Percentiles rank a stretch among this genome's conserved stretches.
phyloP scores from a whole-genome alignment of 2,113 vertebrate genomes.

The Heterotis niloticus region DNA sequence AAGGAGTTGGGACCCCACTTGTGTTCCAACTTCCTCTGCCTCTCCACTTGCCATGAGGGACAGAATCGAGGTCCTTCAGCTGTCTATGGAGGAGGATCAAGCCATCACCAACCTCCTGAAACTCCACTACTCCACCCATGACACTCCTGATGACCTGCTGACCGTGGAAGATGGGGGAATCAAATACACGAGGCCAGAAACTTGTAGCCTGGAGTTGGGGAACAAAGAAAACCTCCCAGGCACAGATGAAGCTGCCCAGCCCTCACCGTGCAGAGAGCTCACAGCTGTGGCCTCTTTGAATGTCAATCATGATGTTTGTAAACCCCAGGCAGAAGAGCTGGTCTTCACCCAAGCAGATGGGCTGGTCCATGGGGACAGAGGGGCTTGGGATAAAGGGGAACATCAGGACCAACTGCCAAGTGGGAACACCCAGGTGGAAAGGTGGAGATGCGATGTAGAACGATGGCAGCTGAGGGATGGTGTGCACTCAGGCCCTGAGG shows the following conservation, averaged over 20 bases:
- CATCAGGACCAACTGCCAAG: not conserved
- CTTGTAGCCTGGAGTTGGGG: not conserved
- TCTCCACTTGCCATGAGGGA: too few relatives aligned
- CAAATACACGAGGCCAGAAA: not conserved
- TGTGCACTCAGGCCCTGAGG: not conserved
- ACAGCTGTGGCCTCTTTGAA: not conserved
- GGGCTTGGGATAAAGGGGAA: not conserved
- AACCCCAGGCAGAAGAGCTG: not conserved
- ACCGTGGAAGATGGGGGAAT: not conserved
- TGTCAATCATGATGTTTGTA: not conserved
- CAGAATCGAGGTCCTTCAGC: slow-evolving; percentile 41
- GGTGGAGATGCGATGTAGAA: not conserved
- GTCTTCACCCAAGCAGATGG: not conserved
- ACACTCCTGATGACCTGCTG: slow-evolving; percentile 2
- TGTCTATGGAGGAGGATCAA: slow-evolving; percentile 57
- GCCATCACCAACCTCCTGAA: slow-evolving; percentile 51
- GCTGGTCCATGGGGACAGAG: not conserved
- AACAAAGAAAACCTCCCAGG: not conserved
- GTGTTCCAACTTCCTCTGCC: not conserved
- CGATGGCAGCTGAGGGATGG: not conserved
- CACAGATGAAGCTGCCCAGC: not conserved
- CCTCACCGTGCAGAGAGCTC: not conserved
- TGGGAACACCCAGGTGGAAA: not conserved
- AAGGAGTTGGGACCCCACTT: not conserved
- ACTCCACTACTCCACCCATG: slow-evolving; percentile 36